A percentile compares a stretch with the other conserved stretches of the same genome.
These are phyloP conservation scores for Pelobates fuscus DNA, from an alignment of 2,113 vertebrate genomes.

Conservation along the genomic window DNA sequence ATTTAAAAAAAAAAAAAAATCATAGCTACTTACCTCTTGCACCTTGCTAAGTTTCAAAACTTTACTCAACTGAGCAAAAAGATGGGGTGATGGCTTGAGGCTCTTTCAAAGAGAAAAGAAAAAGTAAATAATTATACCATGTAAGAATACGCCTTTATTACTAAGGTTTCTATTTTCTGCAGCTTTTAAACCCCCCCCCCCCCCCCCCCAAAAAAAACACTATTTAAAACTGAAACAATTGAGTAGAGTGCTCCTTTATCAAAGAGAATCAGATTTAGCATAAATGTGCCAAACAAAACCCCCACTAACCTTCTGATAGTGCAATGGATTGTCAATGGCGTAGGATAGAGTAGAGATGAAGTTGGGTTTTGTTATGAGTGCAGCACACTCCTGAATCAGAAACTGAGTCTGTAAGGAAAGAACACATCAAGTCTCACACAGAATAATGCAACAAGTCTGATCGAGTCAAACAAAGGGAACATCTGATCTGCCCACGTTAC, in stretches of 20 bases:
- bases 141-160: no score
- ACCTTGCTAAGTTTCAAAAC: conserved; percentile 99
- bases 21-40: conserved; percentile 90
- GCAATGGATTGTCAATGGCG: conserved; percentile 98
- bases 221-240: background rate
- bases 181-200: no score
- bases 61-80: conserved; percentile 98
- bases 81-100: conserved; percentile 95
- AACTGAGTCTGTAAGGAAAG: conserved; percentile 87
- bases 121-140: background rate
- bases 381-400: conserved; percentile 99
- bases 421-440: background rate
- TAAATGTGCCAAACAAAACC: no score
- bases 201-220: no score
- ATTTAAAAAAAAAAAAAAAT: no score
- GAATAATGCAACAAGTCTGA: background rate
- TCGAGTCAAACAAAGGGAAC: no score
- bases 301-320: conserved; percentile 93
- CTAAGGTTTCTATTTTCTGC: no score
- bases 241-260: no score
- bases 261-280: no score
- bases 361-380: conserved; percentile 97
- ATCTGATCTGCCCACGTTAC: no score
- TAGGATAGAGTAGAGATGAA: conserved; percentile 98
- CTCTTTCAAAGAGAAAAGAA: conserved; percentile 78